Percentiles rank a stretch among this genome's conserved stretches.
Evolutionary conservation across 2,888 invertebrate species (phyloP).

Genomic region (Notodonta dromedarius): DNA sequence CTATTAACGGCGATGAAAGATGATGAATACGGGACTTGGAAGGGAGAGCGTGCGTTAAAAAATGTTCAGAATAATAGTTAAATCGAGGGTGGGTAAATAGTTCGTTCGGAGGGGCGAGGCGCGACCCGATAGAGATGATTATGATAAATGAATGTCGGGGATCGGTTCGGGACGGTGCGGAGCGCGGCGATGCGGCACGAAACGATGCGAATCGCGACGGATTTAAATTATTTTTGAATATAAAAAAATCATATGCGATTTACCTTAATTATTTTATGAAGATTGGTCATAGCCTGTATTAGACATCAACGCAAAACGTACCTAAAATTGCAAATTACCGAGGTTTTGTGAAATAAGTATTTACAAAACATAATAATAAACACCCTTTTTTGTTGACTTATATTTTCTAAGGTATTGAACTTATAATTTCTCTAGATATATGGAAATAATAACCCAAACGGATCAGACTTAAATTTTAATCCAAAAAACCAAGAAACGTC

Average conservation of each 20-base stretch:
- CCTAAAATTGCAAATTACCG: no score
- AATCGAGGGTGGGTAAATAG: conserved; percentile 79
- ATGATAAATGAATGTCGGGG: conserved; percentile 75
- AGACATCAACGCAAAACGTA: no score
- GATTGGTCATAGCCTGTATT: no score
- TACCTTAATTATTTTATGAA: background rate
- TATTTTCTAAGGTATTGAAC: no score
- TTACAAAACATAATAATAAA: no score
- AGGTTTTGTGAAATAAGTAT: no score
- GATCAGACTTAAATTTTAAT: no score
- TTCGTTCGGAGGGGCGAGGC: conserved; percentile 68
- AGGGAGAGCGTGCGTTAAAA: conserved; percentile 67
- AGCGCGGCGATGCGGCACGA: conserved; percentile 23
- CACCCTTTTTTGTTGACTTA: no score
- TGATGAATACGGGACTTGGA: conserved; percentile 44
- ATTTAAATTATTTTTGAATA: conserved; percentile 7
- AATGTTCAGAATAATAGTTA: conserved; percentile 78
- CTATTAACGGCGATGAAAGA: conserved; percentile 56
- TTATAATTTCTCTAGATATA: no score
- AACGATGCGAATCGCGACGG: conserved; percentile 28
- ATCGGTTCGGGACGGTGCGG: conserved; percentile 42
- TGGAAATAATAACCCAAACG: no score
- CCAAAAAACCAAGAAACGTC: no score
- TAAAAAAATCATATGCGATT: background rate
- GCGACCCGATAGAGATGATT: conserved; percentile 80